phyloP scores from a whole-genome alignment of 2,113 vertebrate genomes.

The Dendrocopos noguchii region DNA sequence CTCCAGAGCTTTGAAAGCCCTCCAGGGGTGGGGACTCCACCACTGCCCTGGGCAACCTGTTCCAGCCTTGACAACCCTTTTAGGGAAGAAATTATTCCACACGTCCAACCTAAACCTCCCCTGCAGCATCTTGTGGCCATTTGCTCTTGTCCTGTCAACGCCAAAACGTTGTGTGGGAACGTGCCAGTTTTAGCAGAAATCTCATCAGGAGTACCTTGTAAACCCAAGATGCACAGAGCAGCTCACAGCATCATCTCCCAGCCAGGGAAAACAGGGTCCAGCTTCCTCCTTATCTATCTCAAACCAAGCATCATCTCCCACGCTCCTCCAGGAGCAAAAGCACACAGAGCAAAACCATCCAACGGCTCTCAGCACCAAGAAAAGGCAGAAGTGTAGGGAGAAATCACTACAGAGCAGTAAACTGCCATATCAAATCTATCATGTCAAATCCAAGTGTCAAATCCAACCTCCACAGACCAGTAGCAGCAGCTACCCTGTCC shows the following conservation, averaged over 20 bases:
- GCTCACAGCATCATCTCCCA: neutral
- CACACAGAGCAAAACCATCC: neutral
- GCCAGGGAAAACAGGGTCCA: neutral
- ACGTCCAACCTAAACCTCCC: neutral
- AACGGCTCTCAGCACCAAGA: neutral
- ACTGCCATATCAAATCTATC: accelerated
- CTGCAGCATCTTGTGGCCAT: neutral
- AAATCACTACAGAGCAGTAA: neutral
- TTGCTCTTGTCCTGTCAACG: neutral
- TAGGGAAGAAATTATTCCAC: neutral
- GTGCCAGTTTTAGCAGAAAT: neutral
- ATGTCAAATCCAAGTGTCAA: neutral
- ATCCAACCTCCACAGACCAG: neutral
- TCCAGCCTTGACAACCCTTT: neutral
- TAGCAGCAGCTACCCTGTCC: neutral
- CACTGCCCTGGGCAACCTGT: neutral
- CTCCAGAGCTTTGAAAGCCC: neutral
- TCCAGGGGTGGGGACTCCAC: neutral
- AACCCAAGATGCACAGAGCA: neutral
- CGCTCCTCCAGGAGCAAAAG: neutral
- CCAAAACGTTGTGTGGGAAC: accelerated
- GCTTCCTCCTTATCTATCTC: neutral
- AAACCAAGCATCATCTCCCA: neutral
- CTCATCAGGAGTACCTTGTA: neutral
- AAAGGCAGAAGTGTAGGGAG: neutral